Percentiles rank a stretch among this genome's conserved stretches.
Evolutionary conservation across 2,888 invertebrate species (phyloP).

Genomic region (Imbricaverruca yamaguchii): DNA sequence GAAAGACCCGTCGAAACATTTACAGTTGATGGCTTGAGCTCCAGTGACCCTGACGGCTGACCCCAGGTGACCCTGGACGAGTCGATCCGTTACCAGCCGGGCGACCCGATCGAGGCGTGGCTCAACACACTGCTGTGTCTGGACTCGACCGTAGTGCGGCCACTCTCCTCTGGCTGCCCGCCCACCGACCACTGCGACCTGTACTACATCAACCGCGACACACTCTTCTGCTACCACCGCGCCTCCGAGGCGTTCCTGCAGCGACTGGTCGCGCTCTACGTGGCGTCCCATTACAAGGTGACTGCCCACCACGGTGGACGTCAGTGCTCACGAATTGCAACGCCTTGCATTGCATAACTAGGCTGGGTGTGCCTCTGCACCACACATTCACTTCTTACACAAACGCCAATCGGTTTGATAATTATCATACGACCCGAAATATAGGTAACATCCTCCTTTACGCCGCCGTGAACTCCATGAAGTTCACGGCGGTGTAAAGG

Average conservation of each 20-base stretch:
- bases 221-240: constrained; percentile 86
- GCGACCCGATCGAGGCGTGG: constrained; percentile 86
- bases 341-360: too few species aligned
- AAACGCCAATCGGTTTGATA: too few species aligned
- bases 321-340: too few species aligned
- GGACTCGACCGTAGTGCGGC: constrained; percentile 63
- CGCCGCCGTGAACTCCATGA: too few species aligned
- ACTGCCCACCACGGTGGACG: constrained; percentile 41
- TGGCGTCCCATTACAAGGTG: constrained; percentile 90
- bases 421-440: too few species aligned
- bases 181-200: constrained; percentile 82
- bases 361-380: too few species aligned
- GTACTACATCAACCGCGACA: constrained; percentile 80
- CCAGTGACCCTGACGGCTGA: background rate
- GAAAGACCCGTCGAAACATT: too few species aligned
- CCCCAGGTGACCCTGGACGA: constrained; percentile 71
- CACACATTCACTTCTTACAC: too few species aligned
- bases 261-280: constrained; percentile 83
- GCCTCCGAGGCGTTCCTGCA: constrained; percentile 81
- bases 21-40: background rate
- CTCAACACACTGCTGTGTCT: constrained; percentile 82
- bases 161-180: constrained; percentile 63
- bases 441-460: too few species aligned
- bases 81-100: constrained; percentile 84
- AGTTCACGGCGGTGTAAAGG: too few species aligned